Percentiles rank a stretch among this genome's conserved stretches.
phyloP scores from a whole-genome alignment of 2,797 vertebrate species.

The Thamnophis elegans region DNA sequence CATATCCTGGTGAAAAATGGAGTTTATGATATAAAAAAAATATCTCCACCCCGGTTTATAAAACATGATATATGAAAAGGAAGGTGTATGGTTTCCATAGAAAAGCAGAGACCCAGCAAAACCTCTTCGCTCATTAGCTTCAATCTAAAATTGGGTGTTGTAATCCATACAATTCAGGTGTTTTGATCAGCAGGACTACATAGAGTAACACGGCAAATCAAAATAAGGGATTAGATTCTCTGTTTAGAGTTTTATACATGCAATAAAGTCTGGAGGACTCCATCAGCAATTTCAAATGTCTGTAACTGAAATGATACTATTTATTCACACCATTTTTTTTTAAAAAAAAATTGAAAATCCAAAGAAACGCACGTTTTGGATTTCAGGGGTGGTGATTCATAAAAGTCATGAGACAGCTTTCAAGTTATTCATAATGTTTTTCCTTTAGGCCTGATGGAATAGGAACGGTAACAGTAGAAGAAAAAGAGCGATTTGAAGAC shows the following conservation, averaged over 20 bases:
- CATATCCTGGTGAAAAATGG: neutral
- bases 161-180: neutral
- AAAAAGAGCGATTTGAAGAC: constrained; percentile 94
- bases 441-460: constrained; percentile 91
- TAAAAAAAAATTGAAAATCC: neutral
- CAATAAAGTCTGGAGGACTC: neutral
- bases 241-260: neutral
- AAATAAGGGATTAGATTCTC: neutral
- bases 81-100: neutral
- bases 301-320: neutral
- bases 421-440: constrained; percentile 60
- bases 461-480: constrained; percentile 91
- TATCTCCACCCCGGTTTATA: neutral
- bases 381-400: constrained; percentile 47
- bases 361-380: constrained; percentile 23
- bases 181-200: neutral
- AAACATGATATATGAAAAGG: neutral
- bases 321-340: neutral
- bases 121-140: neutral
- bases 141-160: neutral
- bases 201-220: neutral
- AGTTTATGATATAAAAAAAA: neutral
- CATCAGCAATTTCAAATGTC: neutral
- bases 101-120: neutral
- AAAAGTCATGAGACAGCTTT: constrained; percentile 42